phyloP scores from a whole-genome alignment of 2,113 vertebrate genomes.

The Psittacara wagleri region DNA sequence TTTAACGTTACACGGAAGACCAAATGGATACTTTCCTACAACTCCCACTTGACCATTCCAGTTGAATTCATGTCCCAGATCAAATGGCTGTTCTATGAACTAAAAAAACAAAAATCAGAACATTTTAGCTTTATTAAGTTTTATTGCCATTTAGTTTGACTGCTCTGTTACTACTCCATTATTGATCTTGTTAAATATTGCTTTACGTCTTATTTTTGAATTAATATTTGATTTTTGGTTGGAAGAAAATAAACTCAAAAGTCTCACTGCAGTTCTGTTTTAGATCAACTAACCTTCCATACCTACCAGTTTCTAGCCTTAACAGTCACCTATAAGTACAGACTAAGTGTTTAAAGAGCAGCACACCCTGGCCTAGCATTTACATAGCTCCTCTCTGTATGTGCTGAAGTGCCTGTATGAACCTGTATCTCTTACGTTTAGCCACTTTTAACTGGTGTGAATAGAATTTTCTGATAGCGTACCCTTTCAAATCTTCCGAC shows the following conservation, averaged over 20 bases:
- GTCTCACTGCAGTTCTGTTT: neutral
- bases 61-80: slow-evolving; percentile 84
- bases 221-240: neutral
- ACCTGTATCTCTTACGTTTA: neutral
- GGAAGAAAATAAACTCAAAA: neutral
- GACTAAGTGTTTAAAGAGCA: neutral
- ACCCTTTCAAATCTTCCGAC: neutral
- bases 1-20: slow-evolving; percentile 93
- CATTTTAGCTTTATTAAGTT: neutral
- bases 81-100: slow-evolving; percentile 84
- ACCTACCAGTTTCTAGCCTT: neutral
- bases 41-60: slow-evolving; percentile 81
- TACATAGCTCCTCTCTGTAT: neutral
- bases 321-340: neutral
- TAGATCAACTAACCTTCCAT: neutral
- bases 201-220: neutral
- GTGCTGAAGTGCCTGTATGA: neutral
- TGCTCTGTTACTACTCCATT: neutral
- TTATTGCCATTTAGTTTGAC: neutral
- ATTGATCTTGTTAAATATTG: neutral
- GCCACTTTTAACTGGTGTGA: neutral
- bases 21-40: slow-evolving; percentile 89
- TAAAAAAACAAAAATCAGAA: slow-evolving; percentile 69
- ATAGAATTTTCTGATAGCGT: neutral
- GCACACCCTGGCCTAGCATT: neutral